Base-by-base conservation (phyloP, 2,888 invertebrate species). In the Cantharis lateralis region DNA sequence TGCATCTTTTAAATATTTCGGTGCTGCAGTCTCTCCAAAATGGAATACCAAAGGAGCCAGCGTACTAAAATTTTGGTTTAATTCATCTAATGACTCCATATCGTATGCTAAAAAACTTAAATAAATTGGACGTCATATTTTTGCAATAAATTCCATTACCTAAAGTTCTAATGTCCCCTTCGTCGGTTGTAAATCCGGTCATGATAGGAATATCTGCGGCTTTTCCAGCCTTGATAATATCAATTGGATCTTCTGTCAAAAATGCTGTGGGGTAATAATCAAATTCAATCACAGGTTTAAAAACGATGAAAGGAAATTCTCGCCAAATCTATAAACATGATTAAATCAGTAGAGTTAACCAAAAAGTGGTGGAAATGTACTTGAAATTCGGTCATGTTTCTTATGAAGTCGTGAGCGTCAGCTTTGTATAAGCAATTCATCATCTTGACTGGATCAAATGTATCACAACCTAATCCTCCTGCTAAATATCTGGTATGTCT, bases 251-350 rank as follows among this genome's bases (percentile, higher is more conserved):
- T 78, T 91, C 90, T 0, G 91, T 91, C 10, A 96, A 84, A 84
- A 96, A 95, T 1, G 95, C 93, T 1, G 91, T 93, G 0, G 91
- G 89, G n/a, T 48, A 48, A 10, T 91, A 90, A 68, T 91, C 88
- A 0, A 93, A 93, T 84, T 96, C 96, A 0, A 93, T 89, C 0
- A 94, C 93, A 0, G 95, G 95, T 82, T 93, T 93, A 84, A 95
- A 95, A 0, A 95, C 93, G 78, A 95, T 93, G 92, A 94, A 93
- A 0, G 95, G 94, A 87, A 95, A 93, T 80, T 92, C 92, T 84
- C 94, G 94, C 93, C 94, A 95, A 74, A 90, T 89, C 94, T 94
- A 79, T 18, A 83, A 75, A 64, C 10, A 48, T 16, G 5, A 4
- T 16, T 13, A 63, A 24, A 9, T 24, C 9, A 9, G 9, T 20